Base-by-base conservation (phyloP, 2,888 invertebrate genomes). In the Leptinotarsa tumamoca region DNA sequence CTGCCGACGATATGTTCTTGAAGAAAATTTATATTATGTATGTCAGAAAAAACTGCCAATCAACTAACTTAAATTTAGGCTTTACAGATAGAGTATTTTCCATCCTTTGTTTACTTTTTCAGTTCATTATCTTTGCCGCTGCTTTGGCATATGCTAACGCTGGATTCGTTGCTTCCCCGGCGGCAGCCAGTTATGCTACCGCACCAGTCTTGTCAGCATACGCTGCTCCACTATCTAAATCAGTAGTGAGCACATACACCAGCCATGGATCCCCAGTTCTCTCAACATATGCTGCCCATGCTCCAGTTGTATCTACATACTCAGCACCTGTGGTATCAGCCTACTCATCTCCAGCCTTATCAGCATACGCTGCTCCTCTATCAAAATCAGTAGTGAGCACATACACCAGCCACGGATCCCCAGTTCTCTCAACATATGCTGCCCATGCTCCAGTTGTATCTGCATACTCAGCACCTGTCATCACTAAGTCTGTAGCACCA, bases 141-240 rank as follows among this genome's bases (percentile, higher is more conserved):
- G 89, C 90, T 83, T 90, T 92, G 87, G 91, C 92, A 83, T 89
- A 90, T 80, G 92, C 91, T 84, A 90, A 90, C 85, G 93, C 93
- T 74, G 93, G 93, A 79, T 86, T 90, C 82, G 85, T 92, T 21
- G 75, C 78, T 68, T 83, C 86, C 68, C 83, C 82, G 67, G 76
- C 79, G 17, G 84, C 84, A 71, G 81, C 83, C 21, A 72, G 81
- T 67, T 84, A 85, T 78, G 83, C 84, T 67, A 84, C 86, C 61
- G 86, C 89, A 43, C 90, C 89, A 78, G 88, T 88, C 52, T 82
- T 83, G 10, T 83, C 84, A 74, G 82, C 83, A 50, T 81, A 83
- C 68, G 83, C 83, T 54, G 80, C 85, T 43, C 86, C 84, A 27
- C 81, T 82, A 51, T 87, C 87, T 81, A 87, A 91, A 86, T 90